These are phyloP conservation scores for Melanotus villosus DNA, from an alignment of 2,888 invertebrate species.

Conservation along the genomic window DNA sequence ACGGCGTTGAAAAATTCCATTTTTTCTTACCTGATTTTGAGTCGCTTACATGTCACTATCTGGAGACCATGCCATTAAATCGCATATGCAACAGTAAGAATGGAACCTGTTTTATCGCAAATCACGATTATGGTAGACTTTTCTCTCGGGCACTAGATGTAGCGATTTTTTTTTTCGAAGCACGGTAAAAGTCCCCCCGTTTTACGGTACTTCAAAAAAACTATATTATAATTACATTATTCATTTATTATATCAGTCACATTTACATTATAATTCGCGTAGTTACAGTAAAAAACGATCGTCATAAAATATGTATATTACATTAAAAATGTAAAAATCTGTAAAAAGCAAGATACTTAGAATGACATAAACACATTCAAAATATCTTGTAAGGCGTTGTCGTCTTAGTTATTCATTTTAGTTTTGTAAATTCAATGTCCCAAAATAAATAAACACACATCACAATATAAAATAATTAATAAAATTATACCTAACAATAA, in stretches of 20 bases:
- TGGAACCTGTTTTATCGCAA: too few relatives aligned
- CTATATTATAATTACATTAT: conserved; percentile 30
- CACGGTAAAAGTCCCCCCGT: too few relatives aligned
- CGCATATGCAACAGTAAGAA: too few relatives aligned
- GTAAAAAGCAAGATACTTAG: conserved; percentile 51
- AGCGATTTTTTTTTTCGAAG: too few relatives aligned
- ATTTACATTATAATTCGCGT: conserved; percentile 51
- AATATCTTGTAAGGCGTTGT: conserved; percentile 52
- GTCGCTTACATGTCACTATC: too few relatives aligned
- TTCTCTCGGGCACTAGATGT: too few relatives aligned
- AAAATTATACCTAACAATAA: conserved; percentile 42
- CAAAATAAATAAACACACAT: conserved; percentile 52
- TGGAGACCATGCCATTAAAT: too few relatives aligned
- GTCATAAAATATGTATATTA: conserved; percentile 57
- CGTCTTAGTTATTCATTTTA: conserved; percentile 45
- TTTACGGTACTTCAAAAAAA: too few relatives aligned
- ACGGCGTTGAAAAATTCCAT: too few relatives aligned
- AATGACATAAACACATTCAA: conserved; percentile 50
- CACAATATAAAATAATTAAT: conserved; percentile 47
- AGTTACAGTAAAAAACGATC: conserved; percentile 57
- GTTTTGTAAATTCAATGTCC: conserved; percentile 38
- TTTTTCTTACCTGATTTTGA: too few relatives aligned
- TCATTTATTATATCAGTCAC: conserved; percentile 51
- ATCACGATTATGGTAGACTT: too few relatives aligned
- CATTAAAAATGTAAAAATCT: conserved; percentile 54